phyloP scores from a whole-genome alignment of 2,113 vertebrate genomes.

The Stomatorhinus ivindoensis region DNA sequence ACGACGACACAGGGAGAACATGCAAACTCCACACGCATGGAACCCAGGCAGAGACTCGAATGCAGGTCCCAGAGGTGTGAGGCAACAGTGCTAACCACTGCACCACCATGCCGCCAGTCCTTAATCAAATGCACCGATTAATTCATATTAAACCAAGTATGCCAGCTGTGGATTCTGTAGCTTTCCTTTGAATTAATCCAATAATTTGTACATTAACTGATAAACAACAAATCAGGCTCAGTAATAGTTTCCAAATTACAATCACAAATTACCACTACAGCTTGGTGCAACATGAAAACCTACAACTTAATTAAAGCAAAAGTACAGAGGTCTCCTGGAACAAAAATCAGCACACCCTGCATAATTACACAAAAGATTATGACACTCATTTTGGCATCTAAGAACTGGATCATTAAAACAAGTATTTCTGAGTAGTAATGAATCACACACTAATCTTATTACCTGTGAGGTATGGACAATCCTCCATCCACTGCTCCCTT shows the following conservation, averaged over 20 bases:
- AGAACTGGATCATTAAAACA: neutral
- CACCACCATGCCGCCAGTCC: no score
- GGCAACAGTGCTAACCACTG: no score
- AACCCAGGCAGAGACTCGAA: no score
- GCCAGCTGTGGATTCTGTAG: neutral
- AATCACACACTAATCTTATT: conserved; percentile 25
- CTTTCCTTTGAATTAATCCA: neutral
- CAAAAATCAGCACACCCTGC: neutral
- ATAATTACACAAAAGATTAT: neutral
- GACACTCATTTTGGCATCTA: neutral
- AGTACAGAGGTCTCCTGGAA: neutral
- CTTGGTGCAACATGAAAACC: neutral
- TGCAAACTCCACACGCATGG: no score
- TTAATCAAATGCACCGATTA: neutral
- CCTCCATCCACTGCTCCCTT: conserved; percentile 97
- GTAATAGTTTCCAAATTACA: neutral
- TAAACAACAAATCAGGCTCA: neutral
- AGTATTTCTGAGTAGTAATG: neutral
- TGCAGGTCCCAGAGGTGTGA: no score
- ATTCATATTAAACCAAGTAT: neutral
- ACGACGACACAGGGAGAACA: no score
- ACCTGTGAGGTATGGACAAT: conserved; percentile 97
- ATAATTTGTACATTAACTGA: neutral
- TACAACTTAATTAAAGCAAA: neutral
- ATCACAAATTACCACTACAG: neutral